phyloP scores from a whole-genome alignment of 2,888 invertebrate genomes.

The Stegophylla sp. region DNA sequence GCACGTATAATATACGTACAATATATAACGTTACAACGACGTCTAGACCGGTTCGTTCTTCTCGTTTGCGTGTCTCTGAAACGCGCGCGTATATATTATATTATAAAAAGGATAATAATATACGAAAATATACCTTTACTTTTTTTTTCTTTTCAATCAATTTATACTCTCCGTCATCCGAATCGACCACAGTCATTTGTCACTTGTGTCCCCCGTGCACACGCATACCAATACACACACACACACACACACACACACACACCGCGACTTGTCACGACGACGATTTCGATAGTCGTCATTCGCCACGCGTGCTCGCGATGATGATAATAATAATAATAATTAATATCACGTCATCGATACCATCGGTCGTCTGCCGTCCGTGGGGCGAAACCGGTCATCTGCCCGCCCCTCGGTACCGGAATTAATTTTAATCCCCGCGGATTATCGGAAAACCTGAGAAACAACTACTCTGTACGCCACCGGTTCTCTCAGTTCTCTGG shows the following conservation, averaged over 20 bases:
- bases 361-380: background rate
- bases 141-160: constrained; percentile 2
- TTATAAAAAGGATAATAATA: constrained; percentile 3
- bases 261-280: constrained; percentile 48
- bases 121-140: background rate
- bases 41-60: constrained; percentile 57
- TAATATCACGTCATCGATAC: constrained; percentile 17
- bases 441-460: constrained; percentile 4
- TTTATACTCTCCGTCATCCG: constrained; percentile 30
- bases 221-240: no score
- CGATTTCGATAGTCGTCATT: constrained; percentile 43
- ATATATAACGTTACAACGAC: constrained; percentile 52
- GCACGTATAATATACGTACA: background rate
- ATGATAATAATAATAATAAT: background rate
- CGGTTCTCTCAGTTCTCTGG: no score
- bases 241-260: background rate
- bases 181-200: constrained; percentile 53
- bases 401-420: no score
- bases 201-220: constrained; percentile 20
- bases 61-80: constrained; percentile 11
- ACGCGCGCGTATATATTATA: background rate
- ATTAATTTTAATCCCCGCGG: constrained; percentile 3
- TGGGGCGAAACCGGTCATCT: constrained; percentile 14
- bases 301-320: background rate
- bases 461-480: no score